Base-by-base conservation (phyloP, 2,113 vertebrate species). In the Lagopus muta region DNA sequence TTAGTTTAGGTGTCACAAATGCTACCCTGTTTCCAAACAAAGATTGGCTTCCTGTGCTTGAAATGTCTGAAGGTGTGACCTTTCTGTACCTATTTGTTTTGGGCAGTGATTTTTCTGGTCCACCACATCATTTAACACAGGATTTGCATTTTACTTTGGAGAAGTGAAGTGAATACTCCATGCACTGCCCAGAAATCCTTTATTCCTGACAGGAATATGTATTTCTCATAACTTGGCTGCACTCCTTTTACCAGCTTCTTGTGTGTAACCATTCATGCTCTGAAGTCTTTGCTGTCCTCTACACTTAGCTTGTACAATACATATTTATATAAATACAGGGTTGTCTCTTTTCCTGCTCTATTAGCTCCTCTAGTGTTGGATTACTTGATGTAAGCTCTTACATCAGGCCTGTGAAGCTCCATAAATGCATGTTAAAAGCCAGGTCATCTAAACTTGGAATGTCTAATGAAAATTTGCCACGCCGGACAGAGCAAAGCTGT, bases 1-100 rank as follows among this genome's bases (percentile, higher is more conserved):
- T 57, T 48, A 36, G 32, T 27, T 79, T 12, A 71, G 34, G 78
- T 82, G 95, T 94, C 89, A 90, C 55, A 96, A 85, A 93, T 10
- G 36, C 16, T 57, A 10, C 65, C 42, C 61, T 94, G 70, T 86
- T 93, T 83, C 65, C 34, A 80, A 84, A 84, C 25, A 92, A 74
- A 86, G 43, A 47, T 80, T 73, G 82, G 52, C 54, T 97, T 94
- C 82, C 58, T 48, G 3, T 48, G 17, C 60, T 83, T 65, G 57
- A 61, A 90, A 77, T 2, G 0, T 86, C 81, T 58, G 80, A 42
- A 84, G 62, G 70, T 45, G 2, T 78, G 67, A 77, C 28, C 54
- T 72, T 86, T 94, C 77, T 61, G 72, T 81, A 83, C 32, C 28
- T 43, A 30, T 88, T 90, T 90, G 8, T 74, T 81, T 86, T 13